A percentile compares a stretch with the other conserved stretches of the same genome.
Conservation (phyloP, 2,888 invertebrate species). For the Phoronis australis region DNA sequence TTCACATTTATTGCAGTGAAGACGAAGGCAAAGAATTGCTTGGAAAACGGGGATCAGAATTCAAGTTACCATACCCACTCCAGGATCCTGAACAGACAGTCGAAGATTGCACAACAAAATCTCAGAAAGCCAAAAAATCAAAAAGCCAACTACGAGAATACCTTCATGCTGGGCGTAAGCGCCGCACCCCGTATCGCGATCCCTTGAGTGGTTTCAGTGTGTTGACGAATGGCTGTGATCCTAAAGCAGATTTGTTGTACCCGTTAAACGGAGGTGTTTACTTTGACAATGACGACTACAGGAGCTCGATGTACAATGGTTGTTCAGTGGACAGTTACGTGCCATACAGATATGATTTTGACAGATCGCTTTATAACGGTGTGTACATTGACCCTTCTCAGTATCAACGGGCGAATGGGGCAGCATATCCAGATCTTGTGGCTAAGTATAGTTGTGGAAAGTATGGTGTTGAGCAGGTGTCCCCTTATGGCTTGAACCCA, state of each 20-base stretch:
- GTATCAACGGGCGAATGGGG: no score
- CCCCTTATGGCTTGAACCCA: no score
- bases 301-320: no score
- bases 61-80: slow-evolving; percentile 93
- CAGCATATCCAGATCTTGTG: no score
- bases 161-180: slow-evolving; percentile 75
- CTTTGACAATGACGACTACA: no score
- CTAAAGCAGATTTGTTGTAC: slow-evolving; percentile 42
- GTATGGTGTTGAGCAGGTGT: no score
- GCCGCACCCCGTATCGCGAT: slow-evolving; percentile 30
- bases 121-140: slow-evolving; percentile 79
- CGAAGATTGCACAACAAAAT: slow-evolving; percentile 39
- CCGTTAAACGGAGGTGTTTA: no score
- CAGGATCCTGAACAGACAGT: slow-evolving; percentile 53
- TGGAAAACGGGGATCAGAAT: slow-evolving; percentile 97
- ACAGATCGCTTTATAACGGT: no score
- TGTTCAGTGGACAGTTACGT: no score
- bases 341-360: no score
- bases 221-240: slow-evolving; percentile 28
- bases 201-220: slow-evolving; percentile 28
- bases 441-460: no score
- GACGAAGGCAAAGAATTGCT: slow-evolving; percentile 96
- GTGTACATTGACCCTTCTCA: no score
- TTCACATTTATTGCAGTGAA: slow-evolving; percentile 77
- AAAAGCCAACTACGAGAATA: slow-evolving; percentile 91